phyloP scores from a whole-genome alignment of 2,888 invertebrate genomes.

The Ophion slaviceki region DNA sequence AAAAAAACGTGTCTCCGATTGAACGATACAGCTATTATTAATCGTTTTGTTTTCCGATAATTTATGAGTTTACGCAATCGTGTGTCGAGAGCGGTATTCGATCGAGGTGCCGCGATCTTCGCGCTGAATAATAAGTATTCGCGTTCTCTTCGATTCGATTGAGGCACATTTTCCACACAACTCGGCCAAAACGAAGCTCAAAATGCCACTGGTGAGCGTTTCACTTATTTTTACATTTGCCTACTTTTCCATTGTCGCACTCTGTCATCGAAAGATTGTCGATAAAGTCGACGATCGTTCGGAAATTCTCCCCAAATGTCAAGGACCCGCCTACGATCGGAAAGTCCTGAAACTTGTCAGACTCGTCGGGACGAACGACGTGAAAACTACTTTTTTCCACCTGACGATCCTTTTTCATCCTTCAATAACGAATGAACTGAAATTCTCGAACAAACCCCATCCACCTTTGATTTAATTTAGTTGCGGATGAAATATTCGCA shows the following conservation, averaged over 20 bases:
- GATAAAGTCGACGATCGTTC: conserved; percentile 7
- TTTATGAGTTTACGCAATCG: conserved; percentile 22
- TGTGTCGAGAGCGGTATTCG: conserved; percentile 2
- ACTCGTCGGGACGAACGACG: neutral
- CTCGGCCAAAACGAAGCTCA: conserved; percentile 76
- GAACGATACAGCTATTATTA: conserved; percentile 23
- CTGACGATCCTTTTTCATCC: neutral
- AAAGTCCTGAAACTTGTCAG: neutral
- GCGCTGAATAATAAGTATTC: conserved; percentile 8
- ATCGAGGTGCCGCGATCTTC: conserved; percentile 30
- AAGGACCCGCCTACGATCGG: conserved; percentile 24
- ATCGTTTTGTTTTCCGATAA: conserved; percentile 5
- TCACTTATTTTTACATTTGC: conserved; percentile 15
- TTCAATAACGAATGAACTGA: neutral
- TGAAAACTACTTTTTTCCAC: conserved; percentile 17
- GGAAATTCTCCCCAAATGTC: neutral
- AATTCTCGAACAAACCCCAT: neutral
- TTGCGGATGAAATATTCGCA: conserved; percentile 24
- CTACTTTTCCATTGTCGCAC: conserved; percentile 3
- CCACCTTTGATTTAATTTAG: conserved; percentile 2
- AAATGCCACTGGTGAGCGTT: conserved; percentile 79
- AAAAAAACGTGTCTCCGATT: conserved; percentile 5
- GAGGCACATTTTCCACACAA: conserved; percentile 37
- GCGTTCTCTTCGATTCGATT: conserved; percentile 42
- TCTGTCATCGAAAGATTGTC: conserved; percentile 16